phyloP scores from a whole-genome alignment of 2,113 vertebrate genomes.

The Cyphomyrus discorhynchus region DNA sequence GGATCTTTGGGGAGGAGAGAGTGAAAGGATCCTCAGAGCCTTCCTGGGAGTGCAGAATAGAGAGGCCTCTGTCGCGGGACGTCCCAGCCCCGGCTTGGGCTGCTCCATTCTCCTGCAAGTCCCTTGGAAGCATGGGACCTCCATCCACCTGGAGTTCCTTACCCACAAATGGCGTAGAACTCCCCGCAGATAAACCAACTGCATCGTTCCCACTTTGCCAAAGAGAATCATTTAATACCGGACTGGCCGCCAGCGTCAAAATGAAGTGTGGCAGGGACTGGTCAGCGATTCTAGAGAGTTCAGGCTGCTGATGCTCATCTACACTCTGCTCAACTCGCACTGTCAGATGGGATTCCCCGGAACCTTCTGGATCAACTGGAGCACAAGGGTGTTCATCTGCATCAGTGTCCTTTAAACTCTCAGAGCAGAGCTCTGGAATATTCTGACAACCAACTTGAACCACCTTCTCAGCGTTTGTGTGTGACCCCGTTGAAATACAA shows the following conservation, averaged over 20 bases:
- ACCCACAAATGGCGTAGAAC: not conserved
- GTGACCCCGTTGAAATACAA: not conserved
- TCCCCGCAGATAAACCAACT: not conserved
- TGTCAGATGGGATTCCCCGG: not conserved
- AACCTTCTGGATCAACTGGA: not conserved
- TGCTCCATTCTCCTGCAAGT: not conserved
- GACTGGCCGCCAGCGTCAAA: not conserved
- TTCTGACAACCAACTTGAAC: slow-evolving; percentile 10
- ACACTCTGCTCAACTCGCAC: not conserved
- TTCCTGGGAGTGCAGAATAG: slow-evolving; percentile 36
- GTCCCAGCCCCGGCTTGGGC: slow-evolving; percentile 38
- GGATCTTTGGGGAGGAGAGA: not conserved
- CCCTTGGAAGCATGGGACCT: not conserved
- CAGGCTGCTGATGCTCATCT: not conserved
- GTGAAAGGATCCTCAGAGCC: not conserved
- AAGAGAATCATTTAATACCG: not conserved
- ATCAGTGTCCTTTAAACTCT: slow-evolving; percentile 1
- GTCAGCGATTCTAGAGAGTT: not conserved
- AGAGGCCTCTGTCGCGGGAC: slow-evolving; percentile 26
- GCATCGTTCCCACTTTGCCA: not conserved
- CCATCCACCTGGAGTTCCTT: not conserved
- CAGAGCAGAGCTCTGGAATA: slow-evolving; percentile 9
- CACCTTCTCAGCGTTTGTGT: not conserved
- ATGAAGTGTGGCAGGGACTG: not conserved
- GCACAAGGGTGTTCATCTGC: not conserved